phyloP scores from a whole-genome alignment of 1,140 invertebrate species.

The Holcopasites calliopsidis region DNA sequence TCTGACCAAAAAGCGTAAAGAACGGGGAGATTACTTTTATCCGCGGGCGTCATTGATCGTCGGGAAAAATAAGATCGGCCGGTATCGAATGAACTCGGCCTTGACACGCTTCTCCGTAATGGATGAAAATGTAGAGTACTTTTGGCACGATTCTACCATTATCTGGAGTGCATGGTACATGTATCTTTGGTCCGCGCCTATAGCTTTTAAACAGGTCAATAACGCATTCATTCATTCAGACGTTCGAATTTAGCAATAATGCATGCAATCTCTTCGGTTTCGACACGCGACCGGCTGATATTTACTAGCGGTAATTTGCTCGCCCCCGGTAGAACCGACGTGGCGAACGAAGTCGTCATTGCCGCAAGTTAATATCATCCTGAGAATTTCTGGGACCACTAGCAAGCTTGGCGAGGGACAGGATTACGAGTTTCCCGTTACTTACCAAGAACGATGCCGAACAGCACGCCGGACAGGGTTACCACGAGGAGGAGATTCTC shows the following conservation, averaged over 20 bases:
- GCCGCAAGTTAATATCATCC: not conserved
- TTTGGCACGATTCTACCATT: conserved; percentile 19
- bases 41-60: not conserved
- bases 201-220: too few relatives aligned
- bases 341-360: too few relatives aligned
- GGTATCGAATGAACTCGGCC: conserved; percentile 35
- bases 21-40: too few relatives aligned
- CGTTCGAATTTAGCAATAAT: too few relatives aligned
- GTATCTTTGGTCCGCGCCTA: too few relatives aligned
- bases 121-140: conserved; percentile 12
- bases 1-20: not conserved
- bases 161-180: not conserved
- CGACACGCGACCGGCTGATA: too few relatives aligned
- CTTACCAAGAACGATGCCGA: conserved; percentile 87
- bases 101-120: conserved; percentile 33
- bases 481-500: conserved; percentile 89
- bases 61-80: conserved; percentile 5
- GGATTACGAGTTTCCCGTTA: not conserved
- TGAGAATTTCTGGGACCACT: not conserved
- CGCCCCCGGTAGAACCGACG: too few relatives aligned
- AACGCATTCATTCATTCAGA: too few relatives aligned
- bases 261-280: too few relatives aligned
- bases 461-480: conserved; percentile 87
- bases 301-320: too few relatives aligned
- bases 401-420: not conserved